Evolutionary conservation across 2,888 invertebrate species (phyloP).

Genomic region (Lydus trimaculatus): DNA sequence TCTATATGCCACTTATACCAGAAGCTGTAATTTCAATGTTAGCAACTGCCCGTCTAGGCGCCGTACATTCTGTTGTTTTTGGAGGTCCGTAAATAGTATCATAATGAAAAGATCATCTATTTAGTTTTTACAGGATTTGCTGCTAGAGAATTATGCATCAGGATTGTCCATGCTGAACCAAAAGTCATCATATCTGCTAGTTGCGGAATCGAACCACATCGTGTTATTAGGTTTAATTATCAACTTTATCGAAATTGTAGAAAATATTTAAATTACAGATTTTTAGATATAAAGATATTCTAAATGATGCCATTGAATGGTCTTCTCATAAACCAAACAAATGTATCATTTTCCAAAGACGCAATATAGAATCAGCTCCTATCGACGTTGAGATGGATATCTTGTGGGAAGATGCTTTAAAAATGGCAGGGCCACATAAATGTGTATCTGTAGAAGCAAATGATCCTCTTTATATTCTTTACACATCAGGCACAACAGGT

Average conservation of each 20-base stretch:
- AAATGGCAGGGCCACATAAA: constrained; percentile 71
- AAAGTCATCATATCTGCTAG: constrained; percentile 89
- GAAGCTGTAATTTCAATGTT: constrained; percentile 90
- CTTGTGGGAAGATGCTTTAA: constrained; percentile 78
- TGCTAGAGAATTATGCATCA: constrained; percentile 82
- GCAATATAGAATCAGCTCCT: constrained; percentile 69
- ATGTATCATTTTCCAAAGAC: constrained; percentile 85
- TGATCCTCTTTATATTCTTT: constrained; percentile 89
- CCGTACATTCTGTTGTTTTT: constrained; percentile 94
- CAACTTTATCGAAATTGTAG: not conserved
- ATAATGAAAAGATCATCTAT: not conserved
- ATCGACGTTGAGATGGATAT: constrained; percentile 74
- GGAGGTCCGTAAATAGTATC: constrained; percentile 68
- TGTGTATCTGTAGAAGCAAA: constrained; percentile 89
- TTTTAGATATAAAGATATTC: constrained; percentile 76
- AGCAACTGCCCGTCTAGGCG: constrained; percentile 86
- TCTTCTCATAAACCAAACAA: constrained; percentile 76
- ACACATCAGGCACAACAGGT: constrained; percentile 90
- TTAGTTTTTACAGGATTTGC: constrained; percentile 75
- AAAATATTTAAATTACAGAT: constrained; percentile 4
- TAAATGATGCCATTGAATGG: constrained; percentile 81
- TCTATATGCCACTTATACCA: constrained; percentile 95
- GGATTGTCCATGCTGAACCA: constrained; percentile 89
- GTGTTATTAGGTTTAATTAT: constrained; percentile 71
- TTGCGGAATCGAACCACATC: constrained; percentile 89